phyloP scores from a whole-genome alignment of 1,140 invertebrate species.

The Eupeodes corollae region DNA sequence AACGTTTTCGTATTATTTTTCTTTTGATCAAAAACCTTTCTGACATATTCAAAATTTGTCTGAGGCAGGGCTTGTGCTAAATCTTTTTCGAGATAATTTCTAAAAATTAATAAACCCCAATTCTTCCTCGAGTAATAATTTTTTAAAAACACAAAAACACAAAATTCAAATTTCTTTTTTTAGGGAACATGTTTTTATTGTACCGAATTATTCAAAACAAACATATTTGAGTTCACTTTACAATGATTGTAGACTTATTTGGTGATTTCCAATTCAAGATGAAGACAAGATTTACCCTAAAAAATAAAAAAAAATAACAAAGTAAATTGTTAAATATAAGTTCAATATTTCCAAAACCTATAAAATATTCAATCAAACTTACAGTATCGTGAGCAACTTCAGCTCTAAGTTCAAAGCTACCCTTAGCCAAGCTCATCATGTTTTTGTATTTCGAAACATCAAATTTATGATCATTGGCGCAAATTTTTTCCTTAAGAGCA shows the following conservation, averaged over 20 bases:
- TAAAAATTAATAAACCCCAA: too few relatives aligned
- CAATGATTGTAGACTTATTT: slow-evolving; percentile 9
- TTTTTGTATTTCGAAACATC: slow-evolving; percentile 32
- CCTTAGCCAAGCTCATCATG: slow-evolving; percentile 28
- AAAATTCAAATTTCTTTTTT: too few relatives aligned
- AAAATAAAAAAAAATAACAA: neutral
- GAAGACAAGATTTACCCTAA: slow-evolving; percentile 33
- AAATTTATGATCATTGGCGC: slow-evolving; percentile 23
- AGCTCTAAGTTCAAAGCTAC: slow-evolving; percentile 24
- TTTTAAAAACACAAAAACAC: too few relatives aligned
- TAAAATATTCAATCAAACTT: slow-evolving; percentile 9
- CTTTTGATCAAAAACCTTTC: too few relatives aligned
- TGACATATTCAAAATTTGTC: too few relatives aligned
- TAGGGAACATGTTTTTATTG: too few relatives aligned
- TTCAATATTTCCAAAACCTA: neutral
- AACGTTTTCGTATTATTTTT: too few relatives aligned
- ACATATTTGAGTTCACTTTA: slow-evolving; percentile 15
- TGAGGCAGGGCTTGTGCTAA: too few relatives aligned
- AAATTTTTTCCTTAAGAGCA: slow-evolving; percentile 24
- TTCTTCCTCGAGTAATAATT: too few relatives aligned
- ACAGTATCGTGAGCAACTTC: slow-evolving; percentile 33
- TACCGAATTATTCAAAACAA: too few relatives aligned
- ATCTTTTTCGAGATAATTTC: too few relatives aligned
- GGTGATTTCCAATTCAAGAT: slow-evolving; percentile 28
- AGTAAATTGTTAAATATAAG: neutral